phyloP scores from a whole-genome alignment of 1,140 invertebrate species.

The Babylonia areolata region DNA sequence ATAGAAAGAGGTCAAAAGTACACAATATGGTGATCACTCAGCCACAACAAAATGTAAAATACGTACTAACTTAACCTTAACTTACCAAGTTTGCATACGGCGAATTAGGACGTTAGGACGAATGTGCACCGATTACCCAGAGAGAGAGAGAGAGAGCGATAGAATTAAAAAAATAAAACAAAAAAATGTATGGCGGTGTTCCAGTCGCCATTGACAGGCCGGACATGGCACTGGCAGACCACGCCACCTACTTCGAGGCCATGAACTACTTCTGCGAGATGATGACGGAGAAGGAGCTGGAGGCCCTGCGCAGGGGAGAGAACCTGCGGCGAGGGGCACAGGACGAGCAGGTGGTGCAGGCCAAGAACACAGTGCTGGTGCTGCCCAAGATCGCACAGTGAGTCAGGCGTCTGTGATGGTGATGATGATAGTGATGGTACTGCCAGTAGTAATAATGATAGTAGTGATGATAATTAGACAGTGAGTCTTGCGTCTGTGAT shows the following conservation, averaged over 20 bases:
- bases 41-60: no score
- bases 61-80: no score
- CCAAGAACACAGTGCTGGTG: slow-evolving; percentile 74
- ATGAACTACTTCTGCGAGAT: slow-evolving; percentile 75
- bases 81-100: no score
- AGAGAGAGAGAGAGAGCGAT: no score
- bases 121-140: no score
- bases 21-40: no score
- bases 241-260: slow-evolving; percentile 72
- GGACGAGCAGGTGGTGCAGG: slow-evolving; percentile 55
- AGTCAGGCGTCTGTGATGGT: slow-evolving; percentile 32
- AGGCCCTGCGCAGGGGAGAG: slow-evolving; percentile 60
- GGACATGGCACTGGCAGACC: slow-evolving; percentile 63
- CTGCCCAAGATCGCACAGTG: slow-evolving; percentile 71
- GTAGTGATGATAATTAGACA: neutral
- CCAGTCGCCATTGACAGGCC: slow-evolving; percentile 69
- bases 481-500: neutral
- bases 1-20: no score
- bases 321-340: slow-evolving; percentile 47
- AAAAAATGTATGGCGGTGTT: neutral
- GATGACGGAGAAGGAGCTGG: slow-evolving; percentile 69
- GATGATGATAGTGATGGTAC: neutral
- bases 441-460: neutral
- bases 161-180: no score
- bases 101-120: no score